Evolutionary conservation across 2,888 invertebrate species (phyloP).

Genomic region (Eupsilia transversa): DNA sequence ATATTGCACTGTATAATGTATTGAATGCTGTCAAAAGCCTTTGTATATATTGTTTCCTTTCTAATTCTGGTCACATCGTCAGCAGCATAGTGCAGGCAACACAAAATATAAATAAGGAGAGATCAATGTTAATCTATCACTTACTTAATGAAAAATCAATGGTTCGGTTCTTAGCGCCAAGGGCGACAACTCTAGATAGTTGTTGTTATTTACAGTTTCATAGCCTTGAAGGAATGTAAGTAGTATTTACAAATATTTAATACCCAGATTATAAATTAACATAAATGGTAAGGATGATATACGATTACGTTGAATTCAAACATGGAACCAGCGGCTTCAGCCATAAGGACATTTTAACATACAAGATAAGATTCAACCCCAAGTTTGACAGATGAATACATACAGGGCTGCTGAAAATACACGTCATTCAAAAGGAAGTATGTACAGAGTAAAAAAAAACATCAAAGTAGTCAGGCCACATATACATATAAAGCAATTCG

Average conservation of each 20-base stretch:
- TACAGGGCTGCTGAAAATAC: constrained; percentile 9
- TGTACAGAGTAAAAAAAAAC: constrained; percentile 13
- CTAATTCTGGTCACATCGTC: constrained; percentile 1
- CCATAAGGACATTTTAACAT: too few relatives aligned
- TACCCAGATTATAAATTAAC: not conserved
- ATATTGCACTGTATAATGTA: too few relatives aligned
- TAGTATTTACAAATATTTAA: not conserved
- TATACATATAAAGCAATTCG: constrained; percentile 25
- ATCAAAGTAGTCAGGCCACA: constrained; percentile 34
- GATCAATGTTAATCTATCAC: constrained; percentile 37
- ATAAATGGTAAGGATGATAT: not conserved
- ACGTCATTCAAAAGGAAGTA: constrained; percentile 20
- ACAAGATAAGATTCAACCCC: not conserved
- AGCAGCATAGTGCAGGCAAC: not conserved
- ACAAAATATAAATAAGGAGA: constrained; percentile 45
- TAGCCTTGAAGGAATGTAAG: constrained; percentile 1
- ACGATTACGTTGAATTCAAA: not conserved
- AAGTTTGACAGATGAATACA: not conserved
- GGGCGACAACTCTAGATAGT: constrained; percentile 11
- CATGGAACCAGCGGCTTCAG: not conserved
- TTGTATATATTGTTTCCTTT: too few relatives aligned
- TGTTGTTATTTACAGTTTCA: constrained; percentile 13
- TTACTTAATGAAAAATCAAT: constrained; percentile 45
- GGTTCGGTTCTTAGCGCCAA: constrained; percentile 11
- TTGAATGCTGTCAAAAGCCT: too few relatives aligned